Evolutionary conservation across 2,888 invertebrate genomes (phyloP).

Genomic region (Lasioglossum malachurum): DNA sequence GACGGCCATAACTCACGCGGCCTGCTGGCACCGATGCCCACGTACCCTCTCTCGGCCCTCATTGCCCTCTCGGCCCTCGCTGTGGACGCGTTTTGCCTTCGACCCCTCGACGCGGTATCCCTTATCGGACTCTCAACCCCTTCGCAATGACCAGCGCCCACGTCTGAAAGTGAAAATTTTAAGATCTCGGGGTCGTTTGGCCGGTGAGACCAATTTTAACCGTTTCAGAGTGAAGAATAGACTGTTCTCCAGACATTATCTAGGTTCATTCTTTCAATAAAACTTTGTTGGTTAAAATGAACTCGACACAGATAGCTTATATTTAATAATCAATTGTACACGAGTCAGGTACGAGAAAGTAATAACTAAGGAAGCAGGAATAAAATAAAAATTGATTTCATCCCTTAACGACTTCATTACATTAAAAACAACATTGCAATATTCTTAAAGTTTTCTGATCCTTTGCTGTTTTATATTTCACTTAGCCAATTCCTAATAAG

Average conservation of each 20-base stretch:
- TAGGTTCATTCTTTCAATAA: not conserved
- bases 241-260: not conserved
- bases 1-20: slow-evolving; percentile 86
- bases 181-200: not conserved
- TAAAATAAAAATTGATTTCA: too few species aligned
- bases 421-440: too few species aligned
- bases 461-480: too few species aligned
- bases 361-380: too few species aligned
- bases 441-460: too few species aligned
- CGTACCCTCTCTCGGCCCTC: slow-evolving; percentile 33
- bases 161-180: not conserved
- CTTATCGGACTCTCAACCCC: slow-evolving; percentile 55
- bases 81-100: slow-evolving; percentile 58
- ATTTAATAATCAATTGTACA: too few species aligned
- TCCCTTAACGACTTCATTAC: too few species aligned
- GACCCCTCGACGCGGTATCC: slow-evolving; percentile 58
- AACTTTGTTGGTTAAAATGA: too few species aligned
- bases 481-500: too few species aligned
- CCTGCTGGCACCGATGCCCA: slow-evolving; percentile 78
- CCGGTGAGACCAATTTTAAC: not conserved
- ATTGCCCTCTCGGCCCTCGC: slow-evolving; percentile 24
- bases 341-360: too few species aligned
- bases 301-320: too few species aligned
- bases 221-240: not conserved
- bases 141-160: not conserved